Conservation (phyloP, 1,140 invertebrate species). For the Homalodisca vitripennis region DNA sequence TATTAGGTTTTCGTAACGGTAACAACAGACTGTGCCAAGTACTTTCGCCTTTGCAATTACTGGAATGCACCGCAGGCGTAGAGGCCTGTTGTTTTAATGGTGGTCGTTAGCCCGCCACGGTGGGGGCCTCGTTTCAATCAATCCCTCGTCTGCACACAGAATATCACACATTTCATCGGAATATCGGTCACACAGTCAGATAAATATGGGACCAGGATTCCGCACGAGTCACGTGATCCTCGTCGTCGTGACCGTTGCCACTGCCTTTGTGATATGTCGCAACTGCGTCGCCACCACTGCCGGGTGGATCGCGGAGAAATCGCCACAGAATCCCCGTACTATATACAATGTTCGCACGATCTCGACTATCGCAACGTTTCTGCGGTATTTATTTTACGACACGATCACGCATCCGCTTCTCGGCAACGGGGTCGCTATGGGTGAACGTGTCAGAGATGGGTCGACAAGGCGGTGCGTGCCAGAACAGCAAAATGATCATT, state of each 20-base stretch:
- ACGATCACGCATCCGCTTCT: neutral
- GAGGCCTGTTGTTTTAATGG: too few species aligned
- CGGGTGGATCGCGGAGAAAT: slow-evolving; percentile 8
- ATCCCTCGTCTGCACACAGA: too few species aligned
- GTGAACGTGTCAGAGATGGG: too few species aligned
- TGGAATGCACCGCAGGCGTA: too few species aligned
- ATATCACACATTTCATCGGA: neutral
- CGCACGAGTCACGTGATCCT: neutral
- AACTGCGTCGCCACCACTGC: neutral
- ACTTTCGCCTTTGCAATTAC: too few species aligned
- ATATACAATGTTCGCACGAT: neutral
- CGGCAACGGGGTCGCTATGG: too few species aligned
- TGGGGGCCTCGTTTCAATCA: too few species aligned
- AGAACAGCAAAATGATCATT: too few species aligned
- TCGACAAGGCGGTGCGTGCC: too few species aligned
- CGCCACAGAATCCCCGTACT: neutral
- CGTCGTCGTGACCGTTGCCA: neutral
- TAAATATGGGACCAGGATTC: neutral
- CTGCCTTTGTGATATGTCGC: slow-evolving; percentile 15
- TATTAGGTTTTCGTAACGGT: too few species aligned
- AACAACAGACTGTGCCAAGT: too few species aligned
- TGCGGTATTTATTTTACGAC: neutral
- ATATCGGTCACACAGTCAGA: neutral
- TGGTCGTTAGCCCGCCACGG: too few species aligned
- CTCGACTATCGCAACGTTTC: neutral